These are phyloP conservation scores for Metridium senile DNA, from an alignment of 92 coral and sea anemone species.

Conservation along the genomic window DNA sequence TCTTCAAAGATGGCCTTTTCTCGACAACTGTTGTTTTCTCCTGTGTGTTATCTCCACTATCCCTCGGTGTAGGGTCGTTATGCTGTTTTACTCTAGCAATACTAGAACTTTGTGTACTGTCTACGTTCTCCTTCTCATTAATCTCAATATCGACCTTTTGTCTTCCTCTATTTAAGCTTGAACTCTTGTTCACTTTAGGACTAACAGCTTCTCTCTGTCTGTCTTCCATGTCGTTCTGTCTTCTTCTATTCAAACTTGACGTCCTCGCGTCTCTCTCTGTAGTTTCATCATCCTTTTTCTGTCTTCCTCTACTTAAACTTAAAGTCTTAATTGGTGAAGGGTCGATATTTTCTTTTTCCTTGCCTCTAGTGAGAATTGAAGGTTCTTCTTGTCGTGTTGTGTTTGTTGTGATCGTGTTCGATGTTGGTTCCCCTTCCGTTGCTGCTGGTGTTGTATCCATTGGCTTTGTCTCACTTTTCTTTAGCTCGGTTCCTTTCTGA, in stretches of 20 bases:
- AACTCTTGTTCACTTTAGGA: not conserved
- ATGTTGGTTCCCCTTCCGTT: slow-evolving; percentile 28
- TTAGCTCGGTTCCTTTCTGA: slow-evolving; percentile 32
- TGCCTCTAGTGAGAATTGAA: not conserved
- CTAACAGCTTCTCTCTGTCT: not conserved
- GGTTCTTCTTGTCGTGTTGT: not conserved
- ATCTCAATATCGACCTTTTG: not conserved
- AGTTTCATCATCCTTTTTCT: slow-evolving; percentile 1
- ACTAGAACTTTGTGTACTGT: slow-evolving; percentile 1
- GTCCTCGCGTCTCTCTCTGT: not conserved
- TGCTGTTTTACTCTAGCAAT: slow-evolving; percentile 9
- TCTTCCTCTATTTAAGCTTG: not conserved
- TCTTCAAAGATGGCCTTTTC: not conserved
- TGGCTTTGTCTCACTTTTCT: slow-evolving; percentile 26
- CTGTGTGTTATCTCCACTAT: slow-evolving; percentile 31
- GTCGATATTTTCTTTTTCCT: slow-evolving; percentile 10
- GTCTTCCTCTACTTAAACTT: slow-evolving; percentile 21
- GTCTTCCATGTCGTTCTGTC: not conserved
- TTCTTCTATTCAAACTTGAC: not conserved
- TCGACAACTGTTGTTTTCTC: slow-evolving; percentile 21
- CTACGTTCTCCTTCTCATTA: slow-evolving; percentile 4
- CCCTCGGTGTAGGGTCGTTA: slow-evolving; percentile 19
- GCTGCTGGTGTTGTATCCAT: slow-evolving; percentile 32
- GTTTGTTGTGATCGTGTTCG: slow-evolving; percentile 28
- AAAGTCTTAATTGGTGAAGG: not conserved